A percentile compares a stretch with the other conserved stretches of the same genome.
These are phyloP conservation scores for Oreochromis aureus DNA, from an alignment of 2,113 vertebrate genomes.

Conservation along the genomic window DNA sequence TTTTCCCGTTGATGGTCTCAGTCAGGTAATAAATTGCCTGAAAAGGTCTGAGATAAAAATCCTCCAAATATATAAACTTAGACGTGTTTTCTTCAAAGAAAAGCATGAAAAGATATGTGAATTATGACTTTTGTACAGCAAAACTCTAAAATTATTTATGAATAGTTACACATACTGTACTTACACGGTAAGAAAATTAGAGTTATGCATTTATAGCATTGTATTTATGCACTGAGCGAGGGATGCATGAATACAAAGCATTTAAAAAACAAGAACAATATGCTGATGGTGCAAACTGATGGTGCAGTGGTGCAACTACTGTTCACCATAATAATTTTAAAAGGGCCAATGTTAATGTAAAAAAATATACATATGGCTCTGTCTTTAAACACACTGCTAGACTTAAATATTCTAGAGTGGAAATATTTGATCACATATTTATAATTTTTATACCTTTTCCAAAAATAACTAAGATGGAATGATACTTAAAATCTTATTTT, in stretches of 20 bases:
- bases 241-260: not conserved
- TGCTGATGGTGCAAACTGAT: constrained; percentile 5
- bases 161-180: not conserved
- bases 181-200: not conserved
- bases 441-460: constrained; percentile 11
- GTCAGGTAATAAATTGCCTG: not conserved
- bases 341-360: constrained; percentile 27
- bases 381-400: constrained; percentile 12
- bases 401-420: not conserved
- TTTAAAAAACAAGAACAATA: not conserved
- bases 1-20: not conserved
- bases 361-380: constrained; percentile 1
- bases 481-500: not conserved
- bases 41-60: not conserved
- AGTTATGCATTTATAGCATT: not conserved
- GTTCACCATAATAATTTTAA: not conserved
- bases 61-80: not conserved
- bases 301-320: not conserved
- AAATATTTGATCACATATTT: constrained; percentile 16
- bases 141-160: not conserved
- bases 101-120: not conserved
- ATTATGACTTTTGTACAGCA: not conserved
- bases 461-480: constrained; percentile 26
- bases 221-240: not conserved
- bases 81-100: not conserved